Base-by-base conservation (phyloP, 2,888 invertebrate genomes). In the Cryptus viduatorius region DNA sequence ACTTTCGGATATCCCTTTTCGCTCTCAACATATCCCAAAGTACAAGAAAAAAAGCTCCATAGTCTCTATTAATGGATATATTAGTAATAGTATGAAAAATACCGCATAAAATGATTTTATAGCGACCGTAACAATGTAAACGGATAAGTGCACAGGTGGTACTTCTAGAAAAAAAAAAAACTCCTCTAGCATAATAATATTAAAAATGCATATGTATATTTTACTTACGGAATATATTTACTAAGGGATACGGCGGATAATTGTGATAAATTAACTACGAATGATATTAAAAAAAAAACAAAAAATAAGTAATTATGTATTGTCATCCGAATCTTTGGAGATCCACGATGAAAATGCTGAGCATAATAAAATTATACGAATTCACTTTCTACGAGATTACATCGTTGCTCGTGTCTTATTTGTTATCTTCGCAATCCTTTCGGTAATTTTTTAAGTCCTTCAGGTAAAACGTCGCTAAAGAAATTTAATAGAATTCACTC, bases 211-310 rank as follows among this genome's bases (percentile, higher is more conserved):
- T 29, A 80, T 67, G 77, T 80, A 84, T 84, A 84, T 84, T 84
- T 84, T 84, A 80, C 69, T 78, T 81, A 84, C 78, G 75, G 56
- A 78, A 71, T 53, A 73, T 71, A 77, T 82, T 82, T 77, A 71
- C 46, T 56, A 59, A 61, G 80, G 76, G 19, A 69, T 61, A 50
- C 61, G 85, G 65, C 69, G 83, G 69, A 81, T 77, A 50, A 83
- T 85, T 85, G 85, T 85, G 85, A 85, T 85, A 83, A 83, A 85
- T 73, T 73, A 68, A 37, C 48, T 75, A 81, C 59, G 59, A 83
- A 84, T 65, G 75, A 80, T 73, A 84, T 76, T 67, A 46, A 71
- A 29, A 76, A 31, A 61, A n/a, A 61, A 61, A 61, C 2, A 61
- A 48, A 48, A 37, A 37, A 37, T 0, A 37, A 61, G 37, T 72